Percentiles rank a stretch among this genome's conserved stretches.
phyloP scores from a whole-genome alignment of 1,140 invertebrate species.

The Pseudachorutes palmiensis region DNA sequence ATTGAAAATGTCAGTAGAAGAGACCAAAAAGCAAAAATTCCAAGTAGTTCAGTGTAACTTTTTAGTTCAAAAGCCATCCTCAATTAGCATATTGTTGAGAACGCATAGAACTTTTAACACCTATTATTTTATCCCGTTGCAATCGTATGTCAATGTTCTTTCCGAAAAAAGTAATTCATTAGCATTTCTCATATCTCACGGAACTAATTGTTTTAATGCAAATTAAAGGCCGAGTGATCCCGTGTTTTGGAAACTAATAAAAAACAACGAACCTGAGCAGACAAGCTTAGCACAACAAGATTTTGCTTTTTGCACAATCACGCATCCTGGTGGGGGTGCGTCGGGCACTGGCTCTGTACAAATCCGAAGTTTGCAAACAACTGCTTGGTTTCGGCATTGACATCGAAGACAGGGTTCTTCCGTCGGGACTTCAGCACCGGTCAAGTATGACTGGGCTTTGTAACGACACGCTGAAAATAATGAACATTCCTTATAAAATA shows the following conservation, averaged over 20 bases:
- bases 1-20: too few relatives aligned
- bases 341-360: constrained; percentile 60
- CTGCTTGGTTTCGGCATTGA: constrained; percentile 58
- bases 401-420: constrained; percentile 68
- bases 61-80: too few relatives aligned
- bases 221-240: too few relatives aligned
- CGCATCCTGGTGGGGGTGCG: constrained; percentile 61
- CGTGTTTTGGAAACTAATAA: constrained; percentile 3
- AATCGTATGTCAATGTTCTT: too few relatives aligned
- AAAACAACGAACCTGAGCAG: constrained; percentile 49
- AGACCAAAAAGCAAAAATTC: too few relatives aligned
- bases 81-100: too few relatives aligned
- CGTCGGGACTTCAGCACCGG: constrained; percentile 50
- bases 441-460: constrained; percentile 37
- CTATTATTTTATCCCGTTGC: too few relatives aligned
- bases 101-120: too few relatives aligned
- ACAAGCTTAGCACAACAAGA: constrained; percentile 66
- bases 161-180: too few relatives aligned
- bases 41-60: too few relatives aligned
- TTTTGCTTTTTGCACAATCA: constrained; percentile 55
- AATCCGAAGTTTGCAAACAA: constrained; percentile 65
- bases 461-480: constrained; percentile 40
- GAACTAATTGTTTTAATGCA: too few relatives aligned
- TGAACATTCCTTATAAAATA: background rate
- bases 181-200: too few relatives aligned